A percentile compares a stretch with the other conserved stretches of the same genome.
Evolutionary conservation across 2,113 vertebrate species (phyloP).

Genomic region (Enhydra lutris): DNA sequence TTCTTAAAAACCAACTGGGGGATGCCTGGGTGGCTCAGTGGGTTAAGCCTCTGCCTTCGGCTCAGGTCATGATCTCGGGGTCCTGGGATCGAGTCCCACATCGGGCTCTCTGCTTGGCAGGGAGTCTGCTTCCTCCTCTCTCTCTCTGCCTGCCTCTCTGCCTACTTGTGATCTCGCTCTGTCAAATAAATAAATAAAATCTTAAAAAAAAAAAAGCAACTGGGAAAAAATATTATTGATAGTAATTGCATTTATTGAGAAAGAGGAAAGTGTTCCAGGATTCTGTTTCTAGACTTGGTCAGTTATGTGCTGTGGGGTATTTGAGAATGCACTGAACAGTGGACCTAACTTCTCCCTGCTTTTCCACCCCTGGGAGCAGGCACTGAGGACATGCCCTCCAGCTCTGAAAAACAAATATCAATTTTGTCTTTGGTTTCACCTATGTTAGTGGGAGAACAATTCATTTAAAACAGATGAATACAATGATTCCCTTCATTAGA

Average conservation of each 20-base stretch:
- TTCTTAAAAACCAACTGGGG: neutral
- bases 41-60: too few species aligned
- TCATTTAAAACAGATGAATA: slow-evolving; percentile 3
- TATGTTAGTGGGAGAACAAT: neutral
- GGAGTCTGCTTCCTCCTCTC: too few species aligned
- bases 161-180: too few species aligned
- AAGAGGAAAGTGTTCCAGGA: neutral
- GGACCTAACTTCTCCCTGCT: neutral
- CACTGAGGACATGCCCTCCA: neutral
- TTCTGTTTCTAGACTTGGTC: neutral
- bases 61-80: too few species aligned
- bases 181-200: too few species aligned
- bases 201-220: too few species aligned
- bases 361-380: neutral
- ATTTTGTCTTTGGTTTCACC: neutral
- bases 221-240: neutral
- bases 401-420: neutral
- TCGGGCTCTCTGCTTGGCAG: too few species aligned
- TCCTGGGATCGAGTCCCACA: too few species aligned
- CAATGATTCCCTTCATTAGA: neutral
- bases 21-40: too few species aligned
- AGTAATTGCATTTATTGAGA: neutral
- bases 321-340: neutral
- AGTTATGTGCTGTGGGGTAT: rapidly evolving
- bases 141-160: too few species aligned